Percentiles rank a stretch among this genome's conserved stretches.
Conservation (phyloP, 1,140 invertebrate species). For the Tetragnatha versicolor region DNA sequence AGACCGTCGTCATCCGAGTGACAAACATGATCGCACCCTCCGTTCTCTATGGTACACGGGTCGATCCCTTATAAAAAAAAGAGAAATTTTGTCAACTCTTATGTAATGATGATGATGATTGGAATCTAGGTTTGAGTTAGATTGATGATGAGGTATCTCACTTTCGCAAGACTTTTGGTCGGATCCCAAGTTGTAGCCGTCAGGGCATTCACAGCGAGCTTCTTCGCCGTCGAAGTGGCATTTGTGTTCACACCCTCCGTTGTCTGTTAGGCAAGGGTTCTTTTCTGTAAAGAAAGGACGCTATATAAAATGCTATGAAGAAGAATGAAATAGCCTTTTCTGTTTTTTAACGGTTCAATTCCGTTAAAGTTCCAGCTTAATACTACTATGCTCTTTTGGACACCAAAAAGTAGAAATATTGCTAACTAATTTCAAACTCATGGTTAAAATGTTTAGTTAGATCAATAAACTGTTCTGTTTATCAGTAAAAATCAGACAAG, state of each 20-base stretch:
- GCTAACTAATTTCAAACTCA: no score
- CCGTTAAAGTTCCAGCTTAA: no score
- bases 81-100: background rate
- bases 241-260: constrained; percentile 38
- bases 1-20: background rate
- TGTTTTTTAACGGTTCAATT: background rate
- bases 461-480: no score
- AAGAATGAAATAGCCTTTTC: background rate
- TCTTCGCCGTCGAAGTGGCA: background rate
- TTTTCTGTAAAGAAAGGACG: background rate
- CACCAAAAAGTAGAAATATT: no score
- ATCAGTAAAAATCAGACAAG: background rate
- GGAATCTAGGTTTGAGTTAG: background rate
- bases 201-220: constrained; percentile 13
- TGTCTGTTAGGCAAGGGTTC: constrained; percentile 14
- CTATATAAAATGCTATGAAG: background rate
- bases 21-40: background rate
- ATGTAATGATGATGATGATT: background rate
- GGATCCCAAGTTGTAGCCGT: background rate
- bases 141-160: no score
- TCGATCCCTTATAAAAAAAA: background rate
- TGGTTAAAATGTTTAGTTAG: no score
- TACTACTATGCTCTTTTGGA: no score
- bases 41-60: background rate
- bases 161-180: constrained; percentile 21